Conservation (phyloP, 2,113 vertebrate genomes). For the Ctenomys sociabilis region DNA sequence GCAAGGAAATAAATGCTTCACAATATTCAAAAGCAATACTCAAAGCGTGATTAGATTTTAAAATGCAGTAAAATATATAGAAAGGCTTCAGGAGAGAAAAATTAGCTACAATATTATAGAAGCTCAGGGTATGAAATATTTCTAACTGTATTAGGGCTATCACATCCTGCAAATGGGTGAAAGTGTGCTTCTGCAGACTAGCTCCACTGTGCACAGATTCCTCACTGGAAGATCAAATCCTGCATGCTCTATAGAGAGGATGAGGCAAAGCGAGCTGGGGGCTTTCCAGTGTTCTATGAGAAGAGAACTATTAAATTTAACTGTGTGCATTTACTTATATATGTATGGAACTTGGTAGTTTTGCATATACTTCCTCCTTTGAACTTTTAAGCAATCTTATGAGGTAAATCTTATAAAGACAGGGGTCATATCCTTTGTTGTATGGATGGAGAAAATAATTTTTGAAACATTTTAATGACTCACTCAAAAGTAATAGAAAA, state of each 20-base stretch:
- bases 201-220: neutral
- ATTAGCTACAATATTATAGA: neutral
- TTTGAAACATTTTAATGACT: slow-evolving; percentile 52
- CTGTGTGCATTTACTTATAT: slow-evolving; percentile 36
- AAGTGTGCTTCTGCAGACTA: neutral
- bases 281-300: neutral
- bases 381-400: slow-evolving; percentile 30
- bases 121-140: neutral
- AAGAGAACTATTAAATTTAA: slow-evolving; percentile 47
- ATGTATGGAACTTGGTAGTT: slow-evolving; percentile 33
- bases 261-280: neutral
- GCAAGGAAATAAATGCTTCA: slow-evolving; percentile 60
- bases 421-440: slow-evolving; percentile 15
- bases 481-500: slow-evolving; percentile 1
- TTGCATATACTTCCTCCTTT: slow-evolving; percentile 45
- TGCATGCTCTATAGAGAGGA: neutral
- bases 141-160: neutral
- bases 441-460: slow-evolving; percentile 47
- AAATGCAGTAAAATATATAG: slow-evolving; percentile 42
- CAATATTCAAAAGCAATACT: slow-evolving; percentile 48
- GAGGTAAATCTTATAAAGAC: slow-evolving; percentile 37
- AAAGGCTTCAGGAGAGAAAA: neutral
- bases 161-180: neutral
- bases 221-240: neutral
- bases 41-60: slow-evolving; percentile 57